Base-by-base conservation (phyloP, 2,113 vertebrate genomes). In the Poecile atricapillus region DNA sequence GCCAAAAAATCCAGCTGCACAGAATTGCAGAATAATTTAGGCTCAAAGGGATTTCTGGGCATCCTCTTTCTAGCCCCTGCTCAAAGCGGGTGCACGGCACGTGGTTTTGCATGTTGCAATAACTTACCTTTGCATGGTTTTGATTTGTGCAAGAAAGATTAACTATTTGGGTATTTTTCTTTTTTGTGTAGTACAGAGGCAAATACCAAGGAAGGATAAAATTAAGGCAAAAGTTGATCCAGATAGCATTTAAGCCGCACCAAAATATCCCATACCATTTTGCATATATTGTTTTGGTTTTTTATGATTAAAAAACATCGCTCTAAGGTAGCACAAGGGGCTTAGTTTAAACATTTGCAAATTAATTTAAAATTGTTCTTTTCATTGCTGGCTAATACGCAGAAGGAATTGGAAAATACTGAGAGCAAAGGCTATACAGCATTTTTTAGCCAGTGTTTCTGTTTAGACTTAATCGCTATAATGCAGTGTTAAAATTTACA, bases 401-500 rank as follows among this genome's bases (percentile, higher is more conserved):
- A n/a, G 58, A 63, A 91, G 49, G 37, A 87, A 65, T 56, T 78
- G 73, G 77, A 90, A 74, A 92, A 62, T 19, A 87, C 25, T 87
- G 76, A 91, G 93, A 69, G 76, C 65, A 85, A 89, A 76, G 62
- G 47, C 84, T 52, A 18, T 69, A 41, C 63, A 71, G 69, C 68
- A 46, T 92, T 97, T 97, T 97, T 79, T 93, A 95, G 80, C 71
- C 74, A 76, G 75, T 58, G 80, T 76, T 87, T 83, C 83, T 91
- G 79, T 95, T 97, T 95, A 94, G 83, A 21, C 64, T 96, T 95
- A 89, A 83, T 94, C 81, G 60, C 89, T 93, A 31, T 93, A 96
- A 96, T 83, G 62, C 65, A 83, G 93, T 96, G 91, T 94, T 96
- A 95, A 96, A 96, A 96, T 97, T 95, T 95, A 97, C 94, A 89